These are phyloP conservation scores for Graphium colonna DNA, from an alignment of 2,888 invertebrate genomes.

Conservation along the genomic window DNA sequence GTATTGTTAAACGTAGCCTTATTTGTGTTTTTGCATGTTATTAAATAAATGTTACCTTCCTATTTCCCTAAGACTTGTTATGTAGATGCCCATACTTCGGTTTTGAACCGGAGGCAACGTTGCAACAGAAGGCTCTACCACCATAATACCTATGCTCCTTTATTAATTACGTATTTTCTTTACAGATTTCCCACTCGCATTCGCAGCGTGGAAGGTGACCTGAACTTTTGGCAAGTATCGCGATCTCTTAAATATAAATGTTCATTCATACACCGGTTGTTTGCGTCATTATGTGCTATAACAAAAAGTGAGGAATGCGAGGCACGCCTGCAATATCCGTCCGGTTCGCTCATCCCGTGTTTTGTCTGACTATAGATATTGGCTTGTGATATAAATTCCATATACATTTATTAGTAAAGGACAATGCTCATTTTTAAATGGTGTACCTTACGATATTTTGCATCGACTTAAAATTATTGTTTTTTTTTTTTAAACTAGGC, in stretches of 20 bases:
- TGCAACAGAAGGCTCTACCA: neutral
- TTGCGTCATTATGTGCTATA: conserved; percentile 16
- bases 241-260: conserved; percentile 19
- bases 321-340: conserved; percentile 45
- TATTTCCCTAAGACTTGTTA: too few relatives aligned
- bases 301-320: conserved; percentile 32
- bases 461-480: neutral
- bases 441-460: too few relatives aligned
- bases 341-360: conserved; percentile 30
- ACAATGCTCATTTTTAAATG: too few relatives aligned
- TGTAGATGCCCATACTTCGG: too few relatives aligned
- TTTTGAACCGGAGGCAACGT: too few relatives aligned
- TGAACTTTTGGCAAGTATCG: conserved; percentile 44
- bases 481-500: neutral
- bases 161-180: conserved; percentile 29
- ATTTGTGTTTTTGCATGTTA: too few relatives aligned
- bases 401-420: too few relatives aligned
- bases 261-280: conserved; percentile 23
- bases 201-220: conserved; percentile 38
- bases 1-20: too few relatives aligned
- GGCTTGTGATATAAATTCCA: neutral
- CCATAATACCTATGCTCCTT: too few relatives aligned
- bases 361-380: neutral
- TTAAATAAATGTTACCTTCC: too few relatives aligned
- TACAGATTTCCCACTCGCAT: conserved; percentile 39